phyloP scores from a whole-genome alignment of 2,888 invertebrate genomes.

The Conomelus anceps region DNA sequence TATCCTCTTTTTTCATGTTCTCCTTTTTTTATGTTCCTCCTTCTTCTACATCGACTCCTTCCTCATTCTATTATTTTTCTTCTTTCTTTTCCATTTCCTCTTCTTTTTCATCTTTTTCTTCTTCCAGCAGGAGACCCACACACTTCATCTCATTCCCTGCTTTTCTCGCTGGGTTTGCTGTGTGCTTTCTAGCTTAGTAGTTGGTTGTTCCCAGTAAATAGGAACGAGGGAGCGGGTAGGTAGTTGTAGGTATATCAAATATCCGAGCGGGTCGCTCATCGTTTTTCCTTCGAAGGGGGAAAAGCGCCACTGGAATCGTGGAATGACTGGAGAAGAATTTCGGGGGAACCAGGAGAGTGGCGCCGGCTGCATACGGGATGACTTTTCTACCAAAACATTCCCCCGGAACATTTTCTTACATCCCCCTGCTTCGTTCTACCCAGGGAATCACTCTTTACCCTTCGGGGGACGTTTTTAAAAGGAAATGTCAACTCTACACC shows the following conservation, averaged over 20 bases:
- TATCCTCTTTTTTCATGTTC: background rate
- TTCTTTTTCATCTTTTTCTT: too few species aligned
- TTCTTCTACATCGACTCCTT: too few species aligned
- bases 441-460: too few species aligned
- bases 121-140: background rate
- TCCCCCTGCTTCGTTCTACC: too few species aligned
- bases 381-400: too few species aligned
- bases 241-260: background rate
- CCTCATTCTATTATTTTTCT: too few species aligned
- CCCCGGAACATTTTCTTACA: background rate
- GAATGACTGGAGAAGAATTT: background rate
- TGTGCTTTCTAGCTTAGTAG: background rate
- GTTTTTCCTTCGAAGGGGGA: background rate
- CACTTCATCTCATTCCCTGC: background rate
- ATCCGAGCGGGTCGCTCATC: background rate
- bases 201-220: background rate
- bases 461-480: background rate
- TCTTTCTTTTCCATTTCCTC: too few species aligned
- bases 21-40: background rate
- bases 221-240: background rate
- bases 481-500: background rate
- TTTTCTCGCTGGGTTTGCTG: too few species aligned
- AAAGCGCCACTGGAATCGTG: background rate
- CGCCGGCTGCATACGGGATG: background rate
- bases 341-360: background rate